Base-by-base conservation (phyloP, 2,113 vertebrate genomes). In the Anguilla japonica region DNA sequence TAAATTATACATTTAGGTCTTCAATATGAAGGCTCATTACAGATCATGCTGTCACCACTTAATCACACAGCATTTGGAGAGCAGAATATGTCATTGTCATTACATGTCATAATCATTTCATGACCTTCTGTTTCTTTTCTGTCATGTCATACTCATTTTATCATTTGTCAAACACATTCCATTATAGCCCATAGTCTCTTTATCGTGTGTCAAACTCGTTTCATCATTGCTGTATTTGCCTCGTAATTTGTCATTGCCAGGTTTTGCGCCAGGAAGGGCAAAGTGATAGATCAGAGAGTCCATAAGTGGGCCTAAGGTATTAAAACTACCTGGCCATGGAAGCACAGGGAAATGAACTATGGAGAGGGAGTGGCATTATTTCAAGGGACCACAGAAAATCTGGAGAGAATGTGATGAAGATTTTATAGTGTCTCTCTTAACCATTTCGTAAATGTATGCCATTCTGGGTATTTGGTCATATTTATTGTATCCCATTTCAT, bases 61-160 rank as follows among this genome's bases (percentile, higher is more conserved):
- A 86, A 83, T 85, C 71, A 85, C 16, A 43, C 29, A 71, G 67
- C 83, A n/a, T 67, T 87, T 43, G 26, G 83, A 56, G 41, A 56
- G 53, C 3, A 18, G 46, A 83, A 87, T 83, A 43, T 83, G 84
- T 87, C 88, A 63, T 63, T 80, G 88, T 71, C 40, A 43, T 81
- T 63, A 82, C 18, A 60, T 60, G 63, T 89, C 88, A 86, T 79
- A 87, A 67, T 79, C 50, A 56, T 87, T 80, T 82, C 80, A 82
- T 83, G 85, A 88, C 89, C 89, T 90, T 90, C 88, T 79, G 86
- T 63, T 84, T 81, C 83, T 85, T 50, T 78, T 85, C 63, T 87
- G 86, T 85, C 83, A 56, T 43, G 50, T 75, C 41, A 82, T 26
- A n/a, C 63, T 82, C 88, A 39, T 89, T 84, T 87, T 83, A 81